A percentile compares a stretch with the other conserved stretches of the same genome.
phyloP scores from a whole-genome alignment of 2,797 vertebrate species.

The Lerista edwardsae region DNA sequence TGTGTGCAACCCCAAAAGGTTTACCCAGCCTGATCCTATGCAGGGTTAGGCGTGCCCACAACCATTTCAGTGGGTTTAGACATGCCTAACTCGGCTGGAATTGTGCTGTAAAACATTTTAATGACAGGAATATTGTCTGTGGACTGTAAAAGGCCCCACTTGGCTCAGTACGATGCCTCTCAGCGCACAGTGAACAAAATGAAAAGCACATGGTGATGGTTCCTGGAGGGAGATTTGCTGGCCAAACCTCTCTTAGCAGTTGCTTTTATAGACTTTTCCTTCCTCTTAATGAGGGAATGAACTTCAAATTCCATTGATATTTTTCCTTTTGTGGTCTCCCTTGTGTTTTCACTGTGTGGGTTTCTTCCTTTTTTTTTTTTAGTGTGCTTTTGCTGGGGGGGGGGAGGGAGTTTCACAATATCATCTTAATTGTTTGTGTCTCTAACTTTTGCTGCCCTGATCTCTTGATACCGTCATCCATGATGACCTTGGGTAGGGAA shows the following conservation, averaged over 20 bases:
- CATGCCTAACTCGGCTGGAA: neutral
- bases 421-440: neutral
- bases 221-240: neutral
- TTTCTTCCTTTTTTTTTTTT: neutral
- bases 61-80: neutral
- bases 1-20: too few species aligned
- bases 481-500: neutral
- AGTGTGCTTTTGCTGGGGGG: neutral
- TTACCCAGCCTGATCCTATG: too few species aligned
- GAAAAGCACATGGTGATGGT: constrained; percentile 1
- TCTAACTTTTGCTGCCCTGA: neutral
- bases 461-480: neutral
- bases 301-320: constrained; percentile 6
- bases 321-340: constrained; percentile 7
- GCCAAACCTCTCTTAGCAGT: constrained; percentile 10
- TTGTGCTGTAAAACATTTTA: neutral
- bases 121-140: constrained; percentile 7
- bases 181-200: constrained; percentile 10
- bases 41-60: neutral
- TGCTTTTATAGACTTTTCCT: constrained; percentile 13
- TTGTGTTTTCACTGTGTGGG: neutral
- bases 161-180: neutral
- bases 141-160: neutral
- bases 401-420: neutral
- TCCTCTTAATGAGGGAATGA: constrained; percentile 17